phyloP scores from a whole-genome alignment of 1,140 invertebrate genomes.

The Halotydeus destructor region DNA sequence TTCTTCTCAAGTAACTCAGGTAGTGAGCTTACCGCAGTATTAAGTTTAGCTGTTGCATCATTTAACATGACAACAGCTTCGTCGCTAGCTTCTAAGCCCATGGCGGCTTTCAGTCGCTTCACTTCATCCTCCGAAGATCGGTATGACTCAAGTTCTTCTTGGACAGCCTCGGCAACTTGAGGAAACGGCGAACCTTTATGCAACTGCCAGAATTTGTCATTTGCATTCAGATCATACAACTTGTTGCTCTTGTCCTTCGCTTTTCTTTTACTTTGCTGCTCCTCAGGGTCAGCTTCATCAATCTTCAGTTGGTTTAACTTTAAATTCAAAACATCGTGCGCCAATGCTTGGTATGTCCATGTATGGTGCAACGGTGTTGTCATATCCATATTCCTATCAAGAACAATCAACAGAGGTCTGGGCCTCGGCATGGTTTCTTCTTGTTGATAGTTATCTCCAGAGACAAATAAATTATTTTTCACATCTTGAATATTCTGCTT shows the following conservation, averaged over 20 bases:
- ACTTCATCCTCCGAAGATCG: constrained; percentile 80
- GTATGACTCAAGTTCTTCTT: constrained; percentile 90
- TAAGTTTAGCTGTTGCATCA: constrained; percentile 81
- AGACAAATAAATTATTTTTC: constrained; percentile 56
- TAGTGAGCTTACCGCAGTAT: constrained; percentile 69
- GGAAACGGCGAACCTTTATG: constrained; percentile 95
- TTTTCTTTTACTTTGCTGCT: constrained; percentile 11
- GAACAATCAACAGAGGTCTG: constrained; percentile 67
- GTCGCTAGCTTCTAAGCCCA: constrained; percentile 37
- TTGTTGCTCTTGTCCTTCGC: constrained; percentile 32
- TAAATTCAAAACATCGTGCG: constrained; percentile 81
- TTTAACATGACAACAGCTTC: constrained; percentile 46
- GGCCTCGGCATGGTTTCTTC: constrained; percentile 37
- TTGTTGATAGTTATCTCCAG: constrained; percentile 1
- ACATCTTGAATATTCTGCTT: constrained; percentile 89
- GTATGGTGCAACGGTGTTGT: constrained; percentile 95
- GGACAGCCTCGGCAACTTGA: constrained; percentile 88
- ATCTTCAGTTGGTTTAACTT: constrained; percentile 66
- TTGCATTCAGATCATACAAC: constrained; percentile 70
- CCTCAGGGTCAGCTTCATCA: constrained; percentile 38
- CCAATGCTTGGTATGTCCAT: constrained; percentile 95
- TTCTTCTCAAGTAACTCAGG: constrained; percentile 94
- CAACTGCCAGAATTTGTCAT: constrained; percentile 71
- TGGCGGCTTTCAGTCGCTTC: constrained; percentile 72
- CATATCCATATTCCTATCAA: constrained; percentile 90